phyloP scores from a whole-genome alignment of 2,797 vertebrate species.

The Pseudomugil tenellus region DNA sequence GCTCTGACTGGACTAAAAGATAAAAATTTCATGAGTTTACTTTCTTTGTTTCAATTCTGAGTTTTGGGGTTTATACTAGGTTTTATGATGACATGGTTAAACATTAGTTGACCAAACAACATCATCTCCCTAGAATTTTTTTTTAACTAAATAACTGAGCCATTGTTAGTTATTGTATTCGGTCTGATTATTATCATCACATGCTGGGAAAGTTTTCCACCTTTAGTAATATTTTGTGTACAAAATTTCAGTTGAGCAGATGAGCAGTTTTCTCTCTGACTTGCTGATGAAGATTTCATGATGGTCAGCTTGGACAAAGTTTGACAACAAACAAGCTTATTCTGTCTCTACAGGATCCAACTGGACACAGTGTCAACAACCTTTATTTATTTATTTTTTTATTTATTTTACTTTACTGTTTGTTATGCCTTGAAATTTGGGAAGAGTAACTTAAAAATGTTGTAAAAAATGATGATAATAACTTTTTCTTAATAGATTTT shows the following conservation, averaged over 20 bases:
- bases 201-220: background rate
- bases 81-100: too few species aligned
- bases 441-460: background rate
- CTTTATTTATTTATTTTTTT: background rate
- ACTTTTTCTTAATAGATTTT: background rate
- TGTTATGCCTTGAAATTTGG: too few species aligned
- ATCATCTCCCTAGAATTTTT: background rate
- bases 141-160: background rate
- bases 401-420: background rate
- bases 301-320: slow-evolving; percentile 22
- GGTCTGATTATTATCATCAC: background rate
- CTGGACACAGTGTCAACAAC: background rate
- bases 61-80: too few species aligned
- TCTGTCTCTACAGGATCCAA: background rate
- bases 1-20: background rate
- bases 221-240: slow-evolving; percentile 3
- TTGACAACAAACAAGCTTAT: slow-evolving; percentile 32
- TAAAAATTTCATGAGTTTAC: background rate
- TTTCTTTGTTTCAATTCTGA: background rate
- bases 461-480: background rate
- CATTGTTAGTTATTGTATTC: background rate
- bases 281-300: background rate
- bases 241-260: background rate
- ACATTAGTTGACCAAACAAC: too few species aligned
- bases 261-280: background rate